Evolutionary conservation across 1,140 invertebrate genomes (phyloP).

Genomic region (Ganaspis sp.): DNA sequence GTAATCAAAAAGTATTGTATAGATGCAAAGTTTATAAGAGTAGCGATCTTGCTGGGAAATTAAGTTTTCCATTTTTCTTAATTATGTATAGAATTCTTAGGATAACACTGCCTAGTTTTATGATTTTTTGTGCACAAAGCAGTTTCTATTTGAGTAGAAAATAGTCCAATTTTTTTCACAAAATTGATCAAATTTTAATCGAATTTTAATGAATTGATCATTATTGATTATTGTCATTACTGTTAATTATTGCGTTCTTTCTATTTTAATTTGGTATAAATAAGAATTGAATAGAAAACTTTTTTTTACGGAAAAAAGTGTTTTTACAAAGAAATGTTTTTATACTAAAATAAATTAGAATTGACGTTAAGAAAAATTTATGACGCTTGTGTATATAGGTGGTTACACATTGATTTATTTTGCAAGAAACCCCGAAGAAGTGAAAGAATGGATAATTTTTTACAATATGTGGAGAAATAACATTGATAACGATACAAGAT

Average conservation of each 20-base stretch:
- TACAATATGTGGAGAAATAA: neutral
- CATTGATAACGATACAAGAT: conserved; percentile 2
- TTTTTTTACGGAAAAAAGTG: too few relatives aligned
- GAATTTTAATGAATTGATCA: neutral
- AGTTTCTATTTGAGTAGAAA: neutral
- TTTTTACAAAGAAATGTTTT: too few relatives aligned
- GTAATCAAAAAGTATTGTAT: neutral
- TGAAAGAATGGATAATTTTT: neutral
- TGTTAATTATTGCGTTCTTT: too few relatives aligned
- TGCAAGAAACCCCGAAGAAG: neutral
- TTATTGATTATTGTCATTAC: too few relatives aligned
- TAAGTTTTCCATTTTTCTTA: neutral
- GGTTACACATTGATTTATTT: neutral
- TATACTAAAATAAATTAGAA: too few relatives aligned
- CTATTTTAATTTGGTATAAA: too few relatives aligned
- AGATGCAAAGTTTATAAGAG: conserved; percentile 18
- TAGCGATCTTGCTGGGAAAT: conserved; percentile 3
- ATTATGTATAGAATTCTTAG: neutral
- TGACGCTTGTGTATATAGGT: too few relatives aligned
- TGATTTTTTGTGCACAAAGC: neutral
- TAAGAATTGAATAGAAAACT: too few relatives aligned
- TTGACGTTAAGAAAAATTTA: too few relatives aligned
- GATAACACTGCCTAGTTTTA: neutral
- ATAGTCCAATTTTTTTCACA: neutral
- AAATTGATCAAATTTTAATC: neutral